These are phyloP conservation scores for Cliona cf. orientalis DNA, from an alignment of 37 sponge, comb jelly and placozoan species.

Conservation along the genomic window DNA sequence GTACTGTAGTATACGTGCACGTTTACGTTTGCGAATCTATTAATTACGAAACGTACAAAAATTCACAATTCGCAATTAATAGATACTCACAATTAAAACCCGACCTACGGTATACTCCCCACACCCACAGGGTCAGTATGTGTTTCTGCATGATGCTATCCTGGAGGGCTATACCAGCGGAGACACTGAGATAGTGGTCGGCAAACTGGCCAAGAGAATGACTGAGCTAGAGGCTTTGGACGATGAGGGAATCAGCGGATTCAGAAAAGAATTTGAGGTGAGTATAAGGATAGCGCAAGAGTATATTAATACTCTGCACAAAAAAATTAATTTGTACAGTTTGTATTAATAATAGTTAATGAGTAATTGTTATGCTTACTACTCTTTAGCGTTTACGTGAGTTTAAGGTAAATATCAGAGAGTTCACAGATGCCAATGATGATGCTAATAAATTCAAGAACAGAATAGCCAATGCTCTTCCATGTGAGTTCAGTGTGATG, in stretches of 20 bases:
- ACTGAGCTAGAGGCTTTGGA: slow-evolving; percentile 45
- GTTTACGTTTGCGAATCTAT: too few species aligned
- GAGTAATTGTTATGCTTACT: background rate
- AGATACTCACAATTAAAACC: too few species aligned
- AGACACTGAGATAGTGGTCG: slow-evolving; percentile 67
- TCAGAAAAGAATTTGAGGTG: slow-evolving; percentile 70
- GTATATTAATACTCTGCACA: background rate
- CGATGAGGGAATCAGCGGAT: slow-evolving; percentile 60
- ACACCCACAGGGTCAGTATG: slow-evolving; percentile 75
- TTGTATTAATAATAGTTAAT: background rate
- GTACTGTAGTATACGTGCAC: too few species aligned
- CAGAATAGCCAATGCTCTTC: slow-evolving; percentile 70
- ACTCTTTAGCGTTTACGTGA: slow-evolving; percentile 46
- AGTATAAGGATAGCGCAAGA: background rate
- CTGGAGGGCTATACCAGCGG: slow-evolving; percentile 79
- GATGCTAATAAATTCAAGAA: slow-evolving; percentile 81
- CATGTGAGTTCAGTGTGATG: slow-evolving; percentile 56
- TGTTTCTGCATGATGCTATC: slow-evolving; percentile 95
- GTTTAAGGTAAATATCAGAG: slow-evolving; percentile 46
- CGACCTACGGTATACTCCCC: too few species aligned
- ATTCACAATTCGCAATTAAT: too few species aligned
- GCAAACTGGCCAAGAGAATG: slow-evolving; percentile 44
- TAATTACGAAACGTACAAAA: too few species aligned
- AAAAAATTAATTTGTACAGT: background rate
- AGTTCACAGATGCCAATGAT: slow-evolving; percentile 65